phyloP scores from a whole-genome alignment of 2,888 invertebrate genomes.

The Ditula angustiorana region DNA sequence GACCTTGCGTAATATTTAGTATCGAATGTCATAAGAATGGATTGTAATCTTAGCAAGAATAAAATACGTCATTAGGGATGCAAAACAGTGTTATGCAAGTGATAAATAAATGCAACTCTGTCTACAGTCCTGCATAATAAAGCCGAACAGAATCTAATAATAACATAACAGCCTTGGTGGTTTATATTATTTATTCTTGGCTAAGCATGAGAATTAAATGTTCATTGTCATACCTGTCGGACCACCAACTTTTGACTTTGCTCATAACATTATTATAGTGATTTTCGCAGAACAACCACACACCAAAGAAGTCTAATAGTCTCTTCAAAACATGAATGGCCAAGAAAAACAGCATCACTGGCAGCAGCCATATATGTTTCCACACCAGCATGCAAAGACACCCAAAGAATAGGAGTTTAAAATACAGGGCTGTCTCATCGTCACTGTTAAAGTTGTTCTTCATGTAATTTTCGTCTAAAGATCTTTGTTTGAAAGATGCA shows the following conservation, averaged over 20 bases:
- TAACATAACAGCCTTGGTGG: no score
- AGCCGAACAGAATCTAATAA: no score
- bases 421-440: conserved; percentile 89
- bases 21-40: not conserved
- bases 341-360: conserved; percentile 91
- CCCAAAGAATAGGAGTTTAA: conserved; percentile 92
- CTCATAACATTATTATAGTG: conserved; percentile 71
- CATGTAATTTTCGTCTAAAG: conserved; percentile 77
- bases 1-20: not conserved
- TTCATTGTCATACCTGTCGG: conserved; percentile 75
- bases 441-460: conserved; percentile 73
- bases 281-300: conserved; percentile 78
- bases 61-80: not conserved
- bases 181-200: no score
- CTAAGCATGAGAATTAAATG: no score
- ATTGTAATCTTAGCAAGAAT: not conserved
- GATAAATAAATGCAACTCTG: not conserved
- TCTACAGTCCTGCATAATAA: not conserved
- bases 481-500: conserved; percentile 73
- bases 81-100: not conserved
- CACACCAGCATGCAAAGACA: conserved; percentile 94
- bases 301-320: conserved; percentile 79
- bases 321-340: conserved; percentile 88
- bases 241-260: conserved; percentile 86
- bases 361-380: conserved; percentile 93